Conservation (phyloP, 2,797 vertebrate species). For the Oophaga sylvatica region DNA sequence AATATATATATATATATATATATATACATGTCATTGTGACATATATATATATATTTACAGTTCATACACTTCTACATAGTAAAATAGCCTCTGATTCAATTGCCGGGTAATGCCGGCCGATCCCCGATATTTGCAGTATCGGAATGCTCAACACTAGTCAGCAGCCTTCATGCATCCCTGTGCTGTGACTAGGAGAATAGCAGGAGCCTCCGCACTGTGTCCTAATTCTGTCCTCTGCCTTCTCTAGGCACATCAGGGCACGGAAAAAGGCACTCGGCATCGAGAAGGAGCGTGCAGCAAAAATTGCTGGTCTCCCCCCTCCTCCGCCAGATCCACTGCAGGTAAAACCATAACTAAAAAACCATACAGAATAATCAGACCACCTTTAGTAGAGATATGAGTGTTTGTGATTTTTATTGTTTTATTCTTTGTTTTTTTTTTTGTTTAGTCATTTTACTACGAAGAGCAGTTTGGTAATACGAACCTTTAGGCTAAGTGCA, state of each 20-base stretch:
- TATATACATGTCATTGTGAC: no score
- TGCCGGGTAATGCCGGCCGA: no score
- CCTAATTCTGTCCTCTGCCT: not conserved
- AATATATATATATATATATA: no score
- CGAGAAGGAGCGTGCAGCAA: slow-evolving; percentile 87
- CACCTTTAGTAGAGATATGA: not conserved
- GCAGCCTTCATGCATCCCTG: not conserved
- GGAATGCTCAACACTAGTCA: no score
- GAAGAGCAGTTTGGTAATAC: no score
- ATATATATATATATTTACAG: no score
- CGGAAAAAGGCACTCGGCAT: slow-evolving; percentile 82
- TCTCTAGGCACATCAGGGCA: slow-evolving; percentile 74
- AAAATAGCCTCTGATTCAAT: no score
- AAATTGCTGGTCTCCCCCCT: slow-evolving; percentile 83
- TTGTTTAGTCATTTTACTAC: no score
- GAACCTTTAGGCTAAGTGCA: no score
- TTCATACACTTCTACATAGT: no score
- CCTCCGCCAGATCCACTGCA: slow-evolving; percentile 79
- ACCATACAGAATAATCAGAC: not conserved
- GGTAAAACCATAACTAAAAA: slow-evolving; percentile 68
- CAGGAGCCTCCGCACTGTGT: not conserved
- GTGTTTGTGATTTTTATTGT: not conserved
- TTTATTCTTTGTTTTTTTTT: no score
- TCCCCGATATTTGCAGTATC: no score
- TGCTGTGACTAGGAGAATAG: not conserved